A percentile compares a stretch with the other conserved stretches of the same genome.
These are phyloP conservation scores for Siniperca obscura DNA, from an alignment of 2,797 vertebrate genomes.

Conservation along the genomic window DNA sequence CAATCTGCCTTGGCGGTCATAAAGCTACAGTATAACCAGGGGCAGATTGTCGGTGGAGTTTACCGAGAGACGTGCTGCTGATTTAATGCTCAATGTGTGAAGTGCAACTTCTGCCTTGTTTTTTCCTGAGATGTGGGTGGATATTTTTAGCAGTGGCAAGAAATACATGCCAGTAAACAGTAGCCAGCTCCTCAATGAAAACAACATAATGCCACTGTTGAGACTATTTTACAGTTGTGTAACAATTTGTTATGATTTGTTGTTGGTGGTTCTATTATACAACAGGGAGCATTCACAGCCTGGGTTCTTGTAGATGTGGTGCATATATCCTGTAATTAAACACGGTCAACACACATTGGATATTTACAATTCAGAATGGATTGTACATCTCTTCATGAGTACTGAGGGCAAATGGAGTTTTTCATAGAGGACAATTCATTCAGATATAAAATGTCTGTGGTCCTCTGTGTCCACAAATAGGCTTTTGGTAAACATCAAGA, in stretches of 20 bases:
- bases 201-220: conserved; percentile 54
- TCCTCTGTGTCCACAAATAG: conserved; percentile 66
- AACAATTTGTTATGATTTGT: conserved; percentile 66
- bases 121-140: conserved; percentile 49
- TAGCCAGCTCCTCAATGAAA: conserved; percentile 57
- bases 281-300: conserved; percentile 58
- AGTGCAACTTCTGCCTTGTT: conserved; percentile 58
- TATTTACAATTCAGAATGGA: conserved; percentile 62
- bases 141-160: conserved; percentile 71
- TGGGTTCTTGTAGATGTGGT: conserved; percentile 46
- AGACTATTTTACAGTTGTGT: conserved; percentile 60
- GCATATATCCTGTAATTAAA: conserved; percentile 67
- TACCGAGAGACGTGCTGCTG: conserved; percentile 18
- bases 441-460: conserved; percentile 67
- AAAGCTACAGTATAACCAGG: conserved; percentile 15
- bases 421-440: conserved; percentile 72
- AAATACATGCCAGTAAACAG: conserved; percentile 62
- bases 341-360: conserved; percentile 52
- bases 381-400: conserved; percentile 32
- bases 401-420: conserved; percentile 51
- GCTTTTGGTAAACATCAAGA: conserved; percentile 74
- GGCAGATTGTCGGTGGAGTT: conserved; percentile 37
- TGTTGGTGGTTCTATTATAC: conserved; percentile 54
- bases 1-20: conserved; percentile 2
- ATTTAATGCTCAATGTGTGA: conserved; percentile 49